Evolutionary conservation across 2,888 invertebrate genomes (phyloP), one percentile per base, ranked within the genome.

Genomic region (Myopa testacea): DNA sequence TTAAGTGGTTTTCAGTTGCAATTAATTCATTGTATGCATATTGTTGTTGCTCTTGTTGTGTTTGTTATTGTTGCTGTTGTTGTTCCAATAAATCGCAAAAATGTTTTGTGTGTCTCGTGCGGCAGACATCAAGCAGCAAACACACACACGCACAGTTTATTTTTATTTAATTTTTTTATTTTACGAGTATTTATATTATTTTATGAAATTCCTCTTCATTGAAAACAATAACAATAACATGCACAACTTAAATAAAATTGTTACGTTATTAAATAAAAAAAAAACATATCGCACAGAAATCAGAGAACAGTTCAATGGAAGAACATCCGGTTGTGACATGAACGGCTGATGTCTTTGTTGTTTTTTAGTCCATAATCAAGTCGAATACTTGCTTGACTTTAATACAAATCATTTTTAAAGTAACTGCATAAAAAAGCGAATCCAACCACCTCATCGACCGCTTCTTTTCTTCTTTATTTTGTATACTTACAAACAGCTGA

Each of bases 161-260:
- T n/a, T n/a, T n/a, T n/a, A n/a, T n/a, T n/a, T n/a, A n/a, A n/a
- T n/a, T n/a, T 5, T 8, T 16, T n/a, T 16, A 16, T 8, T 10
- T 55, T 55, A 12, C 55, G 14, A 8, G 10, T 55, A 6, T 55
- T 55, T 55, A n/a, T 55, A 55, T 55, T 55, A n/a, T 16, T 55
- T 55, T 55, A 3, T 55, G n/a, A 55, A 37, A 16, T 38, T 4
- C n/a, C 71, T n/a, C 71, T 58, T 37, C 45, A 60, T 38, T 71
- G 38, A 26, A 16, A 37, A 16, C 37, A 38, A 55, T n/a, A 65
- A 65, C 63, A 74, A 74, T 65, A 63, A 74, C 6, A n/a, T 4
- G 4, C 55, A 55, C n/a, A 74, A 74, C 45, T 65, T 34, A 16
- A 74, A 74, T 74, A 63, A 65, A 74, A 74, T 65, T 74, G 74